Evolutionary conservation across 2,797 vertebrate genomes (phyloP).

Genomic region (Chromis chromis): DNA sequence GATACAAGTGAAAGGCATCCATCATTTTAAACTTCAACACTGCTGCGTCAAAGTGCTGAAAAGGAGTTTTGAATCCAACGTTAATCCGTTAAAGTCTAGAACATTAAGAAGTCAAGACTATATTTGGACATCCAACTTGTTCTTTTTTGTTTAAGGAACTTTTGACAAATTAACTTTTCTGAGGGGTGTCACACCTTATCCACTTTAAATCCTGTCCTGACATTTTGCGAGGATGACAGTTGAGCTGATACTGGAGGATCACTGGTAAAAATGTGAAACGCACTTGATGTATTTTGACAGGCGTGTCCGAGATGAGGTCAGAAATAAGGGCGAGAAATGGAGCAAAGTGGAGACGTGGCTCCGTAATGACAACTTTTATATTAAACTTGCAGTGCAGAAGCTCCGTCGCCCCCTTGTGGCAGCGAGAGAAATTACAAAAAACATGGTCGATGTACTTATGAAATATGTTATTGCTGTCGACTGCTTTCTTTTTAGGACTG

Average conservation of each 20-base stretch:
- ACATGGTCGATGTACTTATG: too few relatives aligned
- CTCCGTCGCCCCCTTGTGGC: too few relatives aligned
- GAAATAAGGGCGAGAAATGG: not conserved
- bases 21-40: constrained; percentile 63
- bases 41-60: constrained; percentile 57
- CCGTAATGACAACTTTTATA: not conserved
- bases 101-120: constrained; percentile 35
- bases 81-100: constrained; percentile 43
- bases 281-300: not conserved
- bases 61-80: constrained; percentile 41
- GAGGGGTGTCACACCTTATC: not conserved
- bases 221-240: not conserved
- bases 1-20: constrained; percentile 64
- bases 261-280: not conserved
- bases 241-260: not conserved
- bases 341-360: not conserved
- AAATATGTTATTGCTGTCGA: too few relatives aligned
- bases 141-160: constrained; percentile 9
- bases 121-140: constrained; percentile 12
- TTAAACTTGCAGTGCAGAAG: too few relatives aligned
- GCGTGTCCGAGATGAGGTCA: constrained; percentile 8
- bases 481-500: too few relatives aligned
- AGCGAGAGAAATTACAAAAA: too few relatives aligned
- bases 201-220: not conserved
- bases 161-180: not conserved